Evolutionary conservation across 1,140 invertebrate genomes (phyloP), one percentile per base, ranked within the genome.

Genomic region (Luehdorfia chinensis): DNA sequence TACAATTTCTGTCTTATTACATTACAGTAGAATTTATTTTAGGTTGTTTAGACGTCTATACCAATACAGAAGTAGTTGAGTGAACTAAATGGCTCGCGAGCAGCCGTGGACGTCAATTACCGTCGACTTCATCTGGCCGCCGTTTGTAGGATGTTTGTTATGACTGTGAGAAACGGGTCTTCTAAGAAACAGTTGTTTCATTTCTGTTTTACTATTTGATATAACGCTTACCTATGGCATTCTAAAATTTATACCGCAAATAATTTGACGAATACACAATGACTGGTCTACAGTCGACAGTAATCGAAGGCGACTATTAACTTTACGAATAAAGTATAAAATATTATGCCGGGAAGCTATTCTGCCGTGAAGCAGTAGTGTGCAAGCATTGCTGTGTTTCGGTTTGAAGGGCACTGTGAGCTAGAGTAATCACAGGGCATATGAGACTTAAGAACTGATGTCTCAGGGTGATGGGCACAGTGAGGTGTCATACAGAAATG

Each of bases 41-140:
- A 4, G n/a, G 6, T 33, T 47, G 23, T 44, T 6, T 11, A 19
- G 18, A 46, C 12, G 4, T 6, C 2, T 43, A 51, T 52, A 41
- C 14, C 50, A 54, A 47, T 53, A 62, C 43, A 68, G 53, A 65
- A 76, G 73, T 66, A 68, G 65, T 68, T 66, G 67, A 70, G 60
- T 65, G 68, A 66, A 66, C 63, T 74, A 70, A 78, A 76, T 76
- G 67, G 66, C 56, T 68, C 53, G 65, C 63, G 52, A 63, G 53
- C 65, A 71, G 65, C 59, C 59, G 62, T 52, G 61, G 51, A 73
- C 73, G 70, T 81, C 75, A 84, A 83, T 83, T 80, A 83, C 55
- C 52, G 37, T 43, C 39, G 59, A 66, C 68, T 69, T 71, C 75
- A 79, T 81, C 70, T 73, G 67, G 62, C 60, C 63, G 50, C 50